Base-by-base conservation (phyloP, 2,797 vertebrate genomes). In the Pachyuromys duprasi region DNA sequence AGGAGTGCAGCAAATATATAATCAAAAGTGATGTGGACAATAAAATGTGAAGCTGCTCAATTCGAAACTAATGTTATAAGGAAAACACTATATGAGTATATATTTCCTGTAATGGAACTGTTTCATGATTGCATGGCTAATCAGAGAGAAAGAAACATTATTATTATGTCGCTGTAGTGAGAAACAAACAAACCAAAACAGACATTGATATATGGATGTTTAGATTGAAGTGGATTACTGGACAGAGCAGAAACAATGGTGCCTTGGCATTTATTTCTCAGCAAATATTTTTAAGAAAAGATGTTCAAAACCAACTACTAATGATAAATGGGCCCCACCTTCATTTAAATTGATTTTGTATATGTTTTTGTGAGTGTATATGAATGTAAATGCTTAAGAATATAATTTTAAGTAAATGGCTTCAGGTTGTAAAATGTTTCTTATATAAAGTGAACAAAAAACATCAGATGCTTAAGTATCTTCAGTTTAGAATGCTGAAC, bases 141-240 rank as follows among this genome's bases (percentile, higher is more conserved):
- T 88, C 22, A 70, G n/a, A 63, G 78, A 94, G 75, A 74, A 90
- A 17, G 86, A 96, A 97, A 96, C 69, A 86, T 0, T 79, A 36
- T 36, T 55, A 4, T 13, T 75, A 20, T 31, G 81, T 74, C 76
- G 14, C 39, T 89, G 65, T 18, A 93, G 79, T 8, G 8, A 95
- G 60, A 93, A 45, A 45, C 42, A 62, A 70, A 74, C 57, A 82
- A 69, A 26, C 18, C 86, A 72, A 95, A 80, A 55, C 65, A 86
- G 28, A 33, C 18, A 39, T 20, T 42, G 69, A 5, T 31, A 62
- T 31, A 63, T 62, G 57, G 15, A 82, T 11, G 42, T 63, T 62
- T 31, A 4, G 36, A 82, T 28, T 63, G 80, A 4, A 42, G 7
- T 31, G 4, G 26, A 82, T 63, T 42, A 20, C 15, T 18, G 13